phyloP scores from a whole-genome alignment of 2,797 vertebrate genomes.

The Squalus acanthias region DNA sequence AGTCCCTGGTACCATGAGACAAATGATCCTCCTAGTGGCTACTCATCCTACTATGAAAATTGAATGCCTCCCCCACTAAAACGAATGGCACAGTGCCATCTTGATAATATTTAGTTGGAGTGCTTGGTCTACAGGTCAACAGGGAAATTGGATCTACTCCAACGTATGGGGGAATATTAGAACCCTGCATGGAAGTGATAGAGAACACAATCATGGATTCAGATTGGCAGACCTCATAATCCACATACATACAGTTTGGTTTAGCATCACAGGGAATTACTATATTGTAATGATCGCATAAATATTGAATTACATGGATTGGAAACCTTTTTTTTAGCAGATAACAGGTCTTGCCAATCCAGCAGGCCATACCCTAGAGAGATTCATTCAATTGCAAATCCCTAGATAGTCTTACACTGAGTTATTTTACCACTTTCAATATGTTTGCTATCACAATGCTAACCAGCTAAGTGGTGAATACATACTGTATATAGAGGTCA shows the following conservation, averaged over 20 bases:
- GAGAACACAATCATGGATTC: conserved; percentile 27
- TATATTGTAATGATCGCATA: conserved; percentile 37
- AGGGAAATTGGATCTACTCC: conserved; percentile 32
- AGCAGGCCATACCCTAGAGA: conserved; percentile 36
- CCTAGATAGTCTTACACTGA: conserved; percentile 33
- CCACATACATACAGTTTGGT: conserved; percentile 36
- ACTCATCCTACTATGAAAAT: conserved; percentile 27
- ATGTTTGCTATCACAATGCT: conserved; percentile 37
- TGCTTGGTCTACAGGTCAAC: conserved; percentile 31
- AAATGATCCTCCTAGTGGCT: not conserved
- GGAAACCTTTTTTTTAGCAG: conserved; percentile 36
- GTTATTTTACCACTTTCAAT: conserved; percentile 34
- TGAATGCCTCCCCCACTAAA: conserved; percentile 29
- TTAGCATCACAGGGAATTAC: conserved; percentile 36
- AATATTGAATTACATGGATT: conserved; percentile 39
- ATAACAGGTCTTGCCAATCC: conserved; percentile 35
- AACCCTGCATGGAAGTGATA: conserved; percentile 26
- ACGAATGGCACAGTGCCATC: conserved; percentile 18
- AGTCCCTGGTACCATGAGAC: conserved; percentile 23
- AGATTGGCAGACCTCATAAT: conserved; percentile 36
- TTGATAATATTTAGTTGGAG: conserved; percentile 34
- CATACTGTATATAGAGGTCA: conserved; percentile 25
- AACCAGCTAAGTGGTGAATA: conserved; percentile 23
- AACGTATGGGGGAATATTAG: conserved; percentile 12
- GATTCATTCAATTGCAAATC: conserved; percentile 38